phyloP scores from a whole-genome alignment of 37 sponge, comb jelly and placozoan species.

The Ianthella basta region DNA sequence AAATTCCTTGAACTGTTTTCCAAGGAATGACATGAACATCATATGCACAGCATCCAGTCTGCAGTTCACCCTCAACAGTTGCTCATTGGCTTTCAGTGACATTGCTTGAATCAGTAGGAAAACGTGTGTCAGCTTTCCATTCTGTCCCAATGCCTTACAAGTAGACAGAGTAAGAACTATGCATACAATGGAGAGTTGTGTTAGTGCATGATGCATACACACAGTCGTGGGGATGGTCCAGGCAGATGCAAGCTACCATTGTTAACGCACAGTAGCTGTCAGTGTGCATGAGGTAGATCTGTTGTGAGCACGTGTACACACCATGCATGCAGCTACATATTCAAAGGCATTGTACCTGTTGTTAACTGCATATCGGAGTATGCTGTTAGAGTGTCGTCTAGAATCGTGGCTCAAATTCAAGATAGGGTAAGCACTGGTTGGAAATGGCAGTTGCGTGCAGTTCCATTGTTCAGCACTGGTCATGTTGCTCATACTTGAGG shows the following conservation, averaged over 20 bases:
- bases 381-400: not conserved
- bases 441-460: not conserved
- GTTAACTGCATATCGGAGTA: slow-evolving; percentile 26
- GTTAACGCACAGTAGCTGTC: too few species aligned
- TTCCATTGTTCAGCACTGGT: not conserved
- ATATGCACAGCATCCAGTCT: not conserved
- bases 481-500: too few species aligned
- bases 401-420: not conserved
- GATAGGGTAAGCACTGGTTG: not conserved
- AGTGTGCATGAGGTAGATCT: too few species aligned
- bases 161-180: not conserved
- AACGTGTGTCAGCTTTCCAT: not conserved
- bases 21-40: not conserved
- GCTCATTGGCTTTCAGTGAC: not conserved
- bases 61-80: not conserved
- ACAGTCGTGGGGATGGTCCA: not conserved
- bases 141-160: not conserved
- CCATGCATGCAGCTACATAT: not conserved
- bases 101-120: not conserved
- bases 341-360: not conserved
- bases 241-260: not conserved
- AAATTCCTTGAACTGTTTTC: not conserved
- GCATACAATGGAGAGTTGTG: not conserved
- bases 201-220: not conserved
- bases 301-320: too few species aligned